Percentiles rank a stretch among this genome's conserved stretches.
Evolutionary conservation across 2,888 invertebrate genomes (phyloP).

Genomic region (Anthoptus insignis): DNA sequence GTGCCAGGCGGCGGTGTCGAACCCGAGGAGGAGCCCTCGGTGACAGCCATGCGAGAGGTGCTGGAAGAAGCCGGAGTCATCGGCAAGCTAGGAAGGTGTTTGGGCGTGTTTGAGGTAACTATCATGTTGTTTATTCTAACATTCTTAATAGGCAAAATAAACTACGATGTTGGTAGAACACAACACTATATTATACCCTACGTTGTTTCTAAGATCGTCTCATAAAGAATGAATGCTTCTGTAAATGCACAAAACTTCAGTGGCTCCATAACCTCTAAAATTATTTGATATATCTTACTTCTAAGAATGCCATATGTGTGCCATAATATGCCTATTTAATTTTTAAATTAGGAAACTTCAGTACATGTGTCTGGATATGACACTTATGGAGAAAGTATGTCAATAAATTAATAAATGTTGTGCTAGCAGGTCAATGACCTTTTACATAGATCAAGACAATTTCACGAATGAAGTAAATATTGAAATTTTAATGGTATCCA

Average conservation of each 20-base stretch:
- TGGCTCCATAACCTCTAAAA: slow-evolving; percentile 32
- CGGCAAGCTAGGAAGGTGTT: slow-evolving; percentile 95
- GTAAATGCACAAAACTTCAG: background rate
- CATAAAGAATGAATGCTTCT: background rate
- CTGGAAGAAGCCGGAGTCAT: slow-evolving; percentile 98
- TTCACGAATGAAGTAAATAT: slow-evolving; percentile 4
- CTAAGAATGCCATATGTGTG: slow-evolving; percentile 32
- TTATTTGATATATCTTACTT: slow-evolving; percentile 1
- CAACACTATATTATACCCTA: background rate
- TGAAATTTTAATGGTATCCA: no score
- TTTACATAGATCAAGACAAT: slow-evolving; percentile 19
- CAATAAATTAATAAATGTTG: slow-evolving; percentile 25
- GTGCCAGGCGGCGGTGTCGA: slow-evolving; percentile 99
- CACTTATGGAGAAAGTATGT: slow-evolving; percentile 1
- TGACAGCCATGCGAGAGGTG: slow-evolving; percentile 97
- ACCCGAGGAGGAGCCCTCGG: slow-evolving; percentile 96
- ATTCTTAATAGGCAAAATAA: no score
- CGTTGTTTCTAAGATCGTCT: background rate
- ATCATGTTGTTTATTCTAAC: no score
- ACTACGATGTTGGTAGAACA: slow-evolving; percentile 12
- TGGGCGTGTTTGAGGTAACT: slow-evolving; percentile 97
- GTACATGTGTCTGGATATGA: no score
- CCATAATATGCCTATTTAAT: slow-evolving; percentile 21
- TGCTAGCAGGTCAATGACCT: slow-evolving; percentile 35
- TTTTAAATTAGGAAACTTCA: background rate